These are phyloP conservation scores for Ibycter americanus DNA, from an alignment of 2,797 vertebrate genomes.

Conservation along the genomic window DNA sequence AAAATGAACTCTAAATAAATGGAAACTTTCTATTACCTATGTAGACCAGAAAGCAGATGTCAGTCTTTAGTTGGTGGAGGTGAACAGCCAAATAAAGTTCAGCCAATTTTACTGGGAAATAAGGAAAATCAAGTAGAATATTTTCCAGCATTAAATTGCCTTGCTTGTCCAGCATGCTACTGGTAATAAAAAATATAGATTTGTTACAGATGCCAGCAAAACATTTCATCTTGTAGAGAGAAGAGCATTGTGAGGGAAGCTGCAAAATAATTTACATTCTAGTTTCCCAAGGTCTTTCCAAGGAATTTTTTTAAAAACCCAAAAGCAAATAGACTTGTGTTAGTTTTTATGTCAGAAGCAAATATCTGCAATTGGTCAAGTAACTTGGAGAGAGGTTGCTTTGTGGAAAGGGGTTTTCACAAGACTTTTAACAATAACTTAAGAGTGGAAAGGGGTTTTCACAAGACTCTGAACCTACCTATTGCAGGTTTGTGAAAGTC, in stretches of 20 bases:
- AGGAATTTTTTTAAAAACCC: neutral
- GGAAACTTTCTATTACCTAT: conserved; percentile 49
- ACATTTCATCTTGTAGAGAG: neutral
- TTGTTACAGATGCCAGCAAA: neutral
- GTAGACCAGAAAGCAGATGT: conserved; percentile 60
- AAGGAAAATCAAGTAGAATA: conserved; percentile 47
- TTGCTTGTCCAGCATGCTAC: conserved; percentile 29
- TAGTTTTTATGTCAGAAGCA: neutral
- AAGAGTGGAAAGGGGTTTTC: neutral
- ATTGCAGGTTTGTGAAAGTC: neutral
- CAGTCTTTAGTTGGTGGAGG: conserved; percentile 36
- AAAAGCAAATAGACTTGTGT: neutral
- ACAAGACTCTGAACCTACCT: neutral
- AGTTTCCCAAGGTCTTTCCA: neutral
- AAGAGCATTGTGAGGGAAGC: neutral
- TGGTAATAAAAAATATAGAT: conserved; percentile 49
- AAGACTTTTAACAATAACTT: neutral
- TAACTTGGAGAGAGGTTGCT: neutral
- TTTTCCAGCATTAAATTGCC: conserved; percentile 43
- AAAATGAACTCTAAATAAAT: conserved; percentile 24
- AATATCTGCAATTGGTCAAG: neutral
- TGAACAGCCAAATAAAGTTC: conserved; percentile 64
- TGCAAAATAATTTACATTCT: conserved; percentile 35
- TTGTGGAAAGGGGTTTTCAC: neutral
- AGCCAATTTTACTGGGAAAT: conserved; percentile 62